phyloP scores from a whole-genome alignment of 2,797 vertebrate species.

The Ibycter americanus region DNA sequence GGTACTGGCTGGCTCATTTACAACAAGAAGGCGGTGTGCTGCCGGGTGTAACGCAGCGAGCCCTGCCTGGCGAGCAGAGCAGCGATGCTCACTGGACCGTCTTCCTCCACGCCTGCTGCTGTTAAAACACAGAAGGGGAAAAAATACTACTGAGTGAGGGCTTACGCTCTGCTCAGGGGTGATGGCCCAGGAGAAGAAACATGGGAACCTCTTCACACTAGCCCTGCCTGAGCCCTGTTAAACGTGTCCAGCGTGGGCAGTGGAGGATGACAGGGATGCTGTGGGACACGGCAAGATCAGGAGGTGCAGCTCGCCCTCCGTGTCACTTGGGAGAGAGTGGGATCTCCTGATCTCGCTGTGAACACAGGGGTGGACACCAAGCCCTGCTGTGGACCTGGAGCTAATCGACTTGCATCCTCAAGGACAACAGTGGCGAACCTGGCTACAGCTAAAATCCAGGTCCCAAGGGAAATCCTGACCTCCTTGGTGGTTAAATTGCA shows the following conservation, averaged over 20 bases:
- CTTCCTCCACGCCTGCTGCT: rapidly evolving
- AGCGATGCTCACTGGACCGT: rapidly evolving
- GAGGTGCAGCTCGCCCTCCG: neutral
- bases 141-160: neutral
- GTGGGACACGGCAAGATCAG: rapidly evolving
- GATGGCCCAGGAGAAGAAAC: neutral
- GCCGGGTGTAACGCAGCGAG: rapidly evolving
- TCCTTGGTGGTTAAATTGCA: neutral
- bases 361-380: neutral
- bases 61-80: neutral
- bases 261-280: neutral
- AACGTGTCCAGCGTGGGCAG: rapidly evolving
- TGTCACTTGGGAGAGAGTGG: neutral
- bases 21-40: neutral
- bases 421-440: neutral
- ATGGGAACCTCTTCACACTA: neutral
- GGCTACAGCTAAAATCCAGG: neutral
- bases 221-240: neutral
- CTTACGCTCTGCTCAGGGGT: neutral
- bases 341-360: neutral
- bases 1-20: neutral
- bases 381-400: neutral
- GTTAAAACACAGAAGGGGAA: neutral
- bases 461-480: neutral
- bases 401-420: neutral